A percentile compares a stretch with the other conserved stretches of the same genome.
phyloP scores from a whole-genome alignment of 2,797 vertebrate genomes.

The Sebastes cheni region DNA sequence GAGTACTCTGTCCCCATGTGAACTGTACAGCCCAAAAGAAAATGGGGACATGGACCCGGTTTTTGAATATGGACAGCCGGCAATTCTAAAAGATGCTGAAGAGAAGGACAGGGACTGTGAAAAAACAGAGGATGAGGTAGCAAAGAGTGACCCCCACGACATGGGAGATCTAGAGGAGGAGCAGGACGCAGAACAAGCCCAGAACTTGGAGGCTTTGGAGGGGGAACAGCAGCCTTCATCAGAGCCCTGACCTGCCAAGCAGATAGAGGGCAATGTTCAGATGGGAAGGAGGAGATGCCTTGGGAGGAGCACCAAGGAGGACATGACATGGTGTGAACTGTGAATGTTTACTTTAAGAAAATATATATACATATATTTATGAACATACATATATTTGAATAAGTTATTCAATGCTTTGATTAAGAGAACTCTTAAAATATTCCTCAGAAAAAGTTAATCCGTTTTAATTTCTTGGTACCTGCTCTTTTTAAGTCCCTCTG shows the following conservation, averaged over 20 bases:
- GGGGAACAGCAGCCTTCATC: slow-evolving; percentile 31
- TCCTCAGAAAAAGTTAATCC: neutral
- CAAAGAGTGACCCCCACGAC: slow-evolving; percentile 8
- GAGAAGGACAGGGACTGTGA: slow-evolving; percentile 50
- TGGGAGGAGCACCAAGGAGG: slow-evolving; percentile 19
- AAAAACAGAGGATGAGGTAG: slow-evolving; percentile 39
- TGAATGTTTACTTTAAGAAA: slow-evolving; percentile 38
- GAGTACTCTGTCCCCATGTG: slow-evolving; percentile 37
- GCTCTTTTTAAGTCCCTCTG: slow-evolving; percentile 34
- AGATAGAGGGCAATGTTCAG: neutral
- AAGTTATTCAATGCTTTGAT: slow-evolving; percentile 55
- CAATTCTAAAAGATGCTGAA: slow-evolving; percentile 28
- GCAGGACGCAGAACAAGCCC: slow-evolving; percentile 23
- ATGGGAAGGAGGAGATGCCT: slow-evolving; percentile 25
- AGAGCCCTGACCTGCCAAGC: neutral
- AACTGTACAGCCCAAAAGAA: slow-evolving; percentile 52
- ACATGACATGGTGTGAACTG: slow-evolving; percentile 28
- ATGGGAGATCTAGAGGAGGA: slow-evolving; percentile 16
- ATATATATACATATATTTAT: neutral
- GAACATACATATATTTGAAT: neutral
- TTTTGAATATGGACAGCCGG: slow-evolving; percentile 4
- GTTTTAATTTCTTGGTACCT: slow-evolving; percentile 16
- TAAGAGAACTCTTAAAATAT: slow-evolving; percentile 18
- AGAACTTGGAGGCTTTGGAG: slow-evolving; percentile 24
- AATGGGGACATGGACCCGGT: slow-evolving; percentile 62